Base-by-base conservation (phyloP, 2,797 vertebrate genomes). In the Sylvia borin region DNA sequence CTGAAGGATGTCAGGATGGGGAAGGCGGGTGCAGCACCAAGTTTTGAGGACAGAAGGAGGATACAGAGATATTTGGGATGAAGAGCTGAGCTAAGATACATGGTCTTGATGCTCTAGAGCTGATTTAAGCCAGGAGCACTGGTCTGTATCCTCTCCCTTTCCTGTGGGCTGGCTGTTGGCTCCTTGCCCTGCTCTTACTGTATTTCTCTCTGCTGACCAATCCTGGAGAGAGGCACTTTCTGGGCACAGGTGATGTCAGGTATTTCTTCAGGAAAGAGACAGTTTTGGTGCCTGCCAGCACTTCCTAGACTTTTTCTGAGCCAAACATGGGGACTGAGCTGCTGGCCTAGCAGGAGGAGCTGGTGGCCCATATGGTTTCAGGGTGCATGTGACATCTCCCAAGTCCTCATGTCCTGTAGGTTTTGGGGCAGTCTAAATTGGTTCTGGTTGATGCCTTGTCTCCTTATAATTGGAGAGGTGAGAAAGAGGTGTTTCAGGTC, bases 1-100 rank as follows among this genome's bases (percentile, higher is more conserved):
- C 61, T 19, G 22, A 47, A 67, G 38, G 24, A 16, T 34, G 10
- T 47, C 38, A 57, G 38, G 34, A 38, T 43, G 29, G 32, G 11
- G 6, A 26, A 76, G 10, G 13, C 0, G 0, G 13, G 34, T 51
- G 48, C 40, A 38, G 55, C 18, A 51, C 0, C 2, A 66, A 43
- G 5, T 22, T 79, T 16, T 43, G 47, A 57, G 11, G 50, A 26
- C 27, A 62, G 65, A 55, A 64, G 57, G 38, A 85, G 25, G 31
- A 7, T 76, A 20, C 5, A 25, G 38, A 75, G 31, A 2, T 40
- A n/a, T 65, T 65, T 68, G n/a, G 50, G 47, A 36, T 4, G 19
- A 45, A 50, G 21, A 43, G 27, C 4, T 68, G 64, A 13, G 21
- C n/a, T 76, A 61, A 60, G 40, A 31, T 29, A 3, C 1, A 11